phyloP scores from a whole-genome alignment of 2,797 vertebrate genomes.

The Loriculus beryllinus region DNA sequence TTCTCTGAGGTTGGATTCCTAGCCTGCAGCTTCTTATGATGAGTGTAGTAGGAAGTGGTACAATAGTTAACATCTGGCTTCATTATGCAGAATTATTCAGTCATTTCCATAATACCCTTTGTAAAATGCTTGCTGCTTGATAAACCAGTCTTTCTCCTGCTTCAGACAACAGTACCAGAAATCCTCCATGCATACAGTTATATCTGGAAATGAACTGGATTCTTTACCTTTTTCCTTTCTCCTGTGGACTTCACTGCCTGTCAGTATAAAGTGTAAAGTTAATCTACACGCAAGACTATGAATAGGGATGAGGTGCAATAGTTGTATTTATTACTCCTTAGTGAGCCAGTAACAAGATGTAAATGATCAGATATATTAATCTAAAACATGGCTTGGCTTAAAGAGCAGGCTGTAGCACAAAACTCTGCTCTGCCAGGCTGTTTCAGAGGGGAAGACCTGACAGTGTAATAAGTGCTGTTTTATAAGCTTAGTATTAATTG shows the following conservation, averaged over 20 bases:
- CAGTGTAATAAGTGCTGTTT: slow-evolving; percentile 8
- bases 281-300: neutral
- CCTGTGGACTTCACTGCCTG: neutral
- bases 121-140: slow-evolving; percentile 39
- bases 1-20: slow-evolving; percentile 4
- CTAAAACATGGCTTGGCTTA: neutral
- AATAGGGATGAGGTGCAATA: slow-evolving; percentile 26
- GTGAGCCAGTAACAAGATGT: slow-evolving; percentile 41
- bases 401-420: neutral
- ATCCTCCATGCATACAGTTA: neutral
- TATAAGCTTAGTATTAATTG: slow-evolving; percentile 41
- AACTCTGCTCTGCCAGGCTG: slow-evolving; percentile 7
- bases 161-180: neutral
- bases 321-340: slow-evolving; percentile 34
- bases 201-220: neutral
- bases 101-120: slow-evolving; percentile 52
- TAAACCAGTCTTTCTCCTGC: neutral
- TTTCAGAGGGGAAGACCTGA: neutral
- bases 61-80: slow-evolving; percentile 40
- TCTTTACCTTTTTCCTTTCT: neutral
- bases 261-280: neutral
- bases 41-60: slow-evolving; percentile 11
- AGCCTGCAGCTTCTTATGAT: slow-evolving; percentile 27
- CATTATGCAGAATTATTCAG: slow-evolving; percentile 61
- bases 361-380: slow-evolving; percentile 28